Evolutionary conservation across 1,140 invertebrate genomes (phyloP).

Genomic region (Rhynchophorus ferrugineus): DNA sequence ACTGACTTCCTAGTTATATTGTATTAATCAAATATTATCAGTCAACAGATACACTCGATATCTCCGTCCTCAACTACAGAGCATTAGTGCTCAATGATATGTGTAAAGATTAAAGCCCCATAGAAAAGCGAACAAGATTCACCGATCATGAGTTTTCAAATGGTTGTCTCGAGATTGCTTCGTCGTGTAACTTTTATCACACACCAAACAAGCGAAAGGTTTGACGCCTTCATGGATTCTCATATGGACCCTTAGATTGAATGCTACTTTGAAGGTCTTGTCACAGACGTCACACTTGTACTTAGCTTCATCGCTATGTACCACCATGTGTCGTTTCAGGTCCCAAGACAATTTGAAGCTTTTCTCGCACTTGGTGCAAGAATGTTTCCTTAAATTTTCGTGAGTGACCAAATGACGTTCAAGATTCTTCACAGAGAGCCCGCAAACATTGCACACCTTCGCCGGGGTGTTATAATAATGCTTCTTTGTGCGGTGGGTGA

Average conservation of each 20-base stretch:
- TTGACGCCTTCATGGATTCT: slow-evolving; percentile 64
- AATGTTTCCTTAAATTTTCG: slow-evolving; percentile 4
- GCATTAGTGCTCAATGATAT: too few relatives aligned
- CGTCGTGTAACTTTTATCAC: slow-evolving; percentile 46
- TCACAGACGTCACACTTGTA: slow-evolving; percentile 53
- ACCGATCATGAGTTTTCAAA: slow-evolving; percentile 19
- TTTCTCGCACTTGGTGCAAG: slow-evolving; percentile 12
- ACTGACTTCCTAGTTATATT: too few relatives aligned
- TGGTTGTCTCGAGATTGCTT: slow-evolving; percentile 24
- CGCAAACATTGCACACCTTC: slow-evolving; percentile 12
- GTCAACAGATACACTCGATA: too few relatives aligned
- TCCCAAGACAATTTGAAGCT: slow-evolving; percentile 6
- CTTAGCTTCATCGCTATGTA: slow-evolving; percentile 62
- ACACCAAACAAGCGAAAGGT: slow-evolving; percentile 54
- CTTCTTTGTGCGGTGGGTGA: slow-evolving; percentile 3
- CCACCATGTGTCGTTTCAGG: slow-evolving; percentile 45
- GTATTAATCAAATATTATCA: too few relatives aligned
- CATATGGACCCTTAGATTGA: slow-evolving; percentile 40
- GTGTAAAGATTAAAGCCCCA: too few relatives aligned
- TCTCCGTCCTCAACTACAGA: too few relatives aligned
- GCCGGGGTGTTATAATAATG: neutral
- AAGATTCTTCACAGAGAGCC: neutral
- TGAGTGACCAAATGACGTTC: slow-evolving; percentile 11
- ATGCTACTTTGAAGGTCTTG: slow-evolving; percentile 31
- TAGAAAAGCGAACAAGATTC: too few relatives aligned